Base-by-base conservation (phyloP, 2,797 vertebrate species). In the Macroramphosus scolopax region DNA sequence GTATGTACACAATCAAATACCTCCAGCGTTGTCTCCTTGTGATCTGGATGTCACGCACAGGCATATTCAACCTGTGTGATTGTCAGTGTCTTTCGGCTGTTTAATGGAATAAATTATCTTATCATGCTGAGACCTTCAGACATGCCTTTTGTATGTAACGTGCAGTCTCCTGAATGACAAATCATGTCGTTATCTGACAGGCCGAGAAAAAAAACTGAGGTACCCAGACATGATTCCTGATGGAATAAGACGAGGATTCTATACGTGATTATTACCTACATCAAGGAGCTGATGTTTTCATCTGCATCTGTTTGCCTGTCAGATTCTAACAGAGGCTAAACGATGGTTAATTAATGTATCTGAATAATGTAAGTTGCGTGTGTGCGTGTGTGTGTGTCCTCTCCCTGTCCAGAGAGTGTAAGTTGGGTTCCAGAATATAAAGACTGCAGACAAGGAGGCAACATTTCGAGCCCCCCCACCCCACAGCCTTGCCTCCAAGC, bases 61-160 rank as follows among this genome's bases (percentile, higher is more conserved):
- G 62, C 78, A 82, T 63, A 72, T 26, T 30, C 44, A 48, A 40
- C 30, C 48, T 66, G 70, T 70, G 49, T 71, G 63, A 63, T 59
- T 62, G 61, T 81, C 70, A 66, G 20, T 45, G 46, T 55, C 33
- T 59, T 54, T 48, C 51, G 32, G 47, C 18, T 28, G 50, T 75
- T 79, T 83, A 78, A 77, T 85, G 45, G 77, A 85, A 78, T 77
- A 74, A 57, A 77, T 84, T 69, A 77, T 71, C 68, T 58, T 17
- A 25, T 50, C 20, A 6, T 18, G 38, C 42, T 66, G 67, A 76
- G 68, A 61, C 67, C 55, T 50, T 56, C 16, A 56, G 36, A 72
- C 59, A 41, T 61, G 63, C 40, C 34, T 63, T 47, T 55, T 41
- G 56, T 53, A 58, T 81, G 63, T 63, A 67, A 63, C 57, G 25